A percentile compares a stretch with the other conserved stretches of the same genome.
Evolutionary conservation across 2,797 vertebrate species (phyloP).

Genomic region (Pelochelys cantorii): DNA sequence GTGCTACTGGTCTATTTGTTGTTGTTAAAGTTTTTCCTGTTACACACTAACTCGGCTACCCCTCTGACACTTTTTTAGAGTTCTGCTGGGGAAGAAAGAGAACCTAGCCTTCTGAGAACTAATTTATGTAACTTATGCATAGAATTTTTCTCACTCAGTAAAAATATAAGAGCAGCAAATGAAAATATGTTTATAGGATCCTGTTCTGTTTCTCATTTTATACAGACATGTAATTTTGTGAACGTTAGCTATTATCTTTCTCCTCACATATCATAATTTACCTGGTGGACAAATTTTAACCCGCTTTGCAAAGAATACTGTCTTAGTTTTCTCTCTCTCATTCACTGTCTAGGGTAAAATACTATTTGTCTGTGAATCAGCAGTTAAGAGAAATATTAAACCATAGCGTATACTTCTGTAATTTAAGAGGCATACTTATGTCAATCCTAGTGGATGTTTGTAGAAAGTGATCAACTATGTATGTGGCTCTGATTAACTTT

Average conservation of each 20-base stretch:
- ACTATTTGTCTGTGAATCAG: neutral
- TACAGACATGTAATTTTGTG: neutral
- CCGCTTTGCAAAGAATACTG: conserved; percentile 35
- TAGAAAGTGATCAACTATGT: conserved; percentile 77
- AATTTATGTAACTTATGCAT: neutral
- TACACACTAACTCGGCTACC: too few relatives aligned
- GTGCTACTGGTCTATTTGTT: too few relatives aligned
- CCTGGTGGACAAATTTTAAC: conserved; percentile 20
- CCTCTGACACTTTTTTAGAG: neutral
- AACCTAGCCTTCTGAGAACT: neutral
- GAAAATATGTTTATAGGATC: conserved; percentile 1
- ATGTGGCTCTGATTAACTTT: conserved; percentile 78
- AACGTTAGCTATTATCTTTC: neutral
- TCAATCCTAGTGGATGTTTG: conserved; percentile 76
- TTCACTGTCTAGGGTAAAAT: conserved; percentile 33
- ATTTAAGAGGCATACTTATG: conserved; percentile 77
- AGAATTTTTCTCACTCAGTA: neutral
- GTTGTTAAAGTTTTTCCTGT: too few relatives aligned
- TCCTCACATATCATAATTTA: neutral
- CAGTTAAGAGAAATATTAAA: conserved; percentile 74
- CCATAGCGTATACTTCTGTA: conserved; percentile 75
- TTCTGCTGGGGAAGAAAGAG: conserved; percentile 16
- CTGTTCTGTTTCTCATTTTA: neutral
- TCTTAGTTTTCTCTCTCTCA: neutral
- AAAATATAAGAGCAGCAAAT: neutral